Base-by-base conservation (phyloP, 2,797 vertebrate species). In the Myripristis jacobus region DNA sequence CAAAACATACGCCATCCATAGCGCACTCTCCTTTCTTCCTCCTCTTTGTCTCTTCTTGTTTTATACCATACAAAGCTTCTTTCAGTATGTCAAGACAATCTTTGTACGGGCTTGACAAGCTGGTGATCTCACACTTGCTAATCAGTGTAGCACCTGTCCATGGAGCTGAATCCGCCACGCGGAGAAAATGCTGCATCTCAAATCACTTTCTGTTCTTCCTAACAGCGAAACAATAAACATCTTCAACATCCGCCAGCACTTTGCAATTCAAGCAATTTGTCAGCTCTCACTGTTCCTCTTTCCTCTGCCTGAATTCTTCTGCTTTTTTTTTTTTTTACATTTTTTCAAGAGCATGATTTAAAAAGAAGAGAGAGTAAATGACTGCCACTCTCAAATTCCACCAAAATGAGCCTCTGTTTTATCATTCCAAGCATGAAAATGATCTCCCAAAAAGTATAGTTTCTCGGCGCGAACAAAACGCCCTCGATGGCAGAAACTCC, bases 41-140 rank as follows among this genome's bases (percentile, higher is more conserved):
- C 50, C 77, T 50, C 63, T 71, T 82, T 85, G 82, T 87, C 55
- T 59, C 46, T 61, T 62, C 75, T 72, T 80, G 60, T 79, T 80
- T 80, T 64, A 82, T 62, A 75, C 25, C 66, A 73, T 46, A 88
- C 84, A 89, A 88, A 84, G 73, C 77, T 83, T 54, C 73, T 87
- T 88, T 91, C 79, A 87, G 22, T 56, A 48, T 34, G 58, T 81
- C 66, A 54, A 80, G 68, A 77, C 52, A 53, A 77, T 73, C 79
- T 77, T 79, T 84, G 72, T 79, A 70, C 58, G 48, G 57, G 56
- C 78, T 79, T 74, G 84, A 91, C 80, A 84, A 80, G 64, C 66
- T 15, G 65, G 70, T 81, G 81, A 87, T 84, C 82, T 87, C 82
- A 87, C 81, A 77, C 66, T 77, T 65, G 64, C 70, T 79, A 83